Conservation (phyloP, 2,113 vertebrate genomes). For the Terrapene triunguis region DNA sequence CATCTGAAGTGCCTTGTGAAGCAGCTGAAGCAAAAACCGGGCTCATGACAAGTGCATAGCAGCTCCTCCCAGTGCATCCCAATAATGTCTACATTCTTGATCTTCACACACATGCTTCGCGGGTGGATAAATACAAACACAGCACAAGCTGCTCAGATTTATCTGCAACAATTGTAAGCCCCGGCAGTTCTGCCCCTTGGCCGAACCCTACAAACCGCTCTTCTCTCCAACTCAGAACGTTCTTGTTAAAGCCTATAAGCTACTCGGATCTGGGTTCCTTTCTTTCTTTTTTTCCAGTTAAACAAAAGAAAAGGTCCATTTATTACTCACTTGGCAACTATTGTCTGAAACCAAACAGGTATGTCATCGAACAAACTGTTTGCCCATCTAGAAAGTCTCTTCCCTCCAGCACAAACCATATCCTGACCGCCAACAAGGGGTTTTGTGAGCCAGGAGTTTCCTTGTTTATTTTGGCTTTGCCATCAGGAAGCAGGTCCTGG, state of each 20-base stretch:
- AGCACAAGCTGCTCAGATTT: neutral
- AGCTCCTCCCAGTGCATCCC: neutral
- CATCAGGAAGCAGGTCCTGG: constrained; percentile 52
- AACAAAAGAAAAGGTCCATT: neutral
- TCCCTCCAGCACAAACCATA: neutral
- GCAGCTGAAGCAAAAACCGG: neutral
- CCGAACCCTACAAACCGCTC: neutral
- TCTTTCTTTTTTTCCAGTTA: neutral
- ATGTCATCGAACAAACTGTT: constrained; percentile 8
- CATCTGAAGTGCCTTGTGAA: neutral
- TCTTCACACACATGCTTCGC: neutral
- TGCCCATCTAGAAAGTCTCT: neutral
- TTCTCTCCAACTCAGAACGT: neutral
- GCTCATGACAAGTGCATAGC: neutral
- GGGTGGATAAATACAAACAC: neutral
- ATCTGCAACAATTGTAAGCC: neutral
- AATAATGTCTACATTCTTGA: neutral
- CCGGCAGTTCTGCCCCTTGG: neutral
- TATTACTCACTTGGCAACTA: neutral
- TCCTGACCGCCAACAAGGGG: neutral
- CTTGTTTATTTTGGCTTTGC: constrained; percentile 4
- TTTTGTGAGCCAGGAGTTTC: neutral
- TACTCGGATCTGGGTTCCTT: neutral
- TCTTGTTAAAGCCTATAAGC: neutral
- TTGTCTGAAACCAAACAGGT: constrained; percentile 37